phyloP scores from a whole-genome alignment of 2,888 invertebrate genomes.

The Apamea crenata region DNA sequence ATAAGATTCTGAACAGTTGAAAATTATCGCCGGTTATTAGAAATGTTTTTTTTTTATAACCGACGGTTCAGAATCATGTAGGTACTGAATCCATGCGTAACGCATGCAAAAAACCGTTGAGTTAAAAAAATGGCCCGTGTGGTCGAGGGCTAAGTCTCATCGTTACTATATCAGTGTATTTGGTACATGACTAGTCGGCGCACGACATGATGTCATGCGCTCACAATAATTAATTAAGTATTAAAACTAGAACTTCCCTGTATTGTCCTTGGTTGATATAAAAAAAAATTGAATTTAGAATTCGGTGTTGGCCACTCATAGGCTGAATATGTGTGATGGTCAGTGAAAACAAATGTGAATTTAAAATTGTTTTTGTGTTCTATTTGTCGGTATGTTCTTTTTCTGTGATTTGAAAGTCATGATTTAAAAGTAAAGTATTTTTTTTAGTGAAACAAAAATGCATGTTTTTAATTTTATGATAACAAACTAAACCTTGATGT shows the following conservation, averaged over 20 bases:
- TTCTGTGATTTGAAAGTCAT: not conserved
- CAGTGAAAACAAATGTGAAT: constrained; percentile 26
- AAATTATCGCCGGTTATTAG: too few relatives aligned
- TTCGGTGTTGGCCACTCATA: not conserved
- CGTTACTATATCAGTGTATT: constrained; percentile 16
- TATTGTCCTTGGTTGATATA: not conserved
- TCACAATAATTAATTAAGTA: constrained; percentile 11
- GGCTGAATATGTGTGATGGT: not conserved
- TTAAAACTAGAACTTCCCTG: constrained; percentile 7
- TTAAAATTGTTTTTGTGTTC: constrained; percentile 8
- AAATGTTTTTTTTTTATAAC: too few relatives aligned
- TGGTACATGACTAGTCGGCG: constrained; percentile 15
- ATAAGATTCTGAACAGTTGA: too few relatives aligned
- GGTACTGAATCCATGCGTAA: not conserved
- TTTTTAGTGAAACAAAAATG: too few relatives aligned
- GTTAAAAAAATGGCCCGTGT: not conserved
- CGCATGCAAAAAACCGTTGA: not conserved
- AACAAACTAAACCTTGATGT: not conserved
- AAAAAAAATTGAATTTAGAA: constrained; percentile 10
- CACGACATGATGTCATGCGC: constrained; percentile 28
- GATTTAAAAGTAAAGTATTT: not conserved
- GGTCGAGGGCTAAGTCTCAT: not conserved
- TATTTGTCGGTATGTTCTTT: constrained; percentile 6
- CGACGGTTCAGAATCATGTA: not conserved
- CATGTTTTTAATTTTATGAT: not conserved